Evolutionary conservation across 2,797 vertebrate genomes (phyloP), one percentile per base, ranked within the genome.

Genomic region (Coregonus suidteri): DNA sequence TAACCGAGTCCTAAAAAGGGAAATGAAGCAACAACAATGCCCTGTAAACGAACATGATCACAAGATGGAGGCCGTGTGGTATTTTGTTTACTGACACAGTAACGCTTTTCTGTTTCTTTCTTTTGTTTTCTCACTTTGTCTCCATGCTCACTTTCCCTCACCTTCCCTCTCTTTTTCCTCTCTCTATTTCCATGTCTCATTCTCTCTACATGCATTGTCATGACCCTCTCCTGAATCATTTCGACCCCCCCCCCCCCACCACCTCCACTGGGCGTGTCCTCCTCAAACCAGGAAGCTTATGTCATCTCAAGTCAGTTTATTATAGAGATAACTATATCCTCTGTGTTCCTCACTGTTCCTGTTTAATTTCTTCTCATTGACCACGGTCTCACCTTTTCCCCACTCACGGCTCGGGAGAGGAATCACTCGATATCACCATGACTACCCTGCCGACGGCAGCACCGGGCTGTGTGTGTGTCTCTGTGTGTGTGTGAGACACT

Each of bases 381-480:
- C 80, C 83, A 79, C 52, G 0, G 16, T 68, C 77, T 82, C 79
- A 85, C 80, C 84, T 86, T 76, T 79, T 69, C 37, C 37, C 65
- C 15, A n/a, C 77, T 79, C 31, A 51, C 54, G 52, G 51, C 68
- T 18, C 14, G 69, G 52, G 13, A 59, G 74, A 64, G 53, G 64
- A 81, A 80, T 78, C n/a, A 59, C 74, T 85, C 81, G 1, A 83
- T 82, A 83, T 90, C 62, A 25, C 85, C 84, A 90, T 89, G 83
- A 84, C 80, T 86, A 90, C 88, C 14, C 16, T 37, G 73, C 18
- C 68, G 84, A 80, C 14, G 77, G 72, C 78, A 73, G 73, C 20
- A 3, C n/a, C 68, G 69, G 51, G 5, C 34, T 37, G 53, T 34
- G 53, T 25, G 20, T 18, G 71, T n/a, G 9, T 34, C 2, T 34